Percentiles rank a stretch among this genome's conserved stretches.
phyloP scores from a whole-genome alignment of 2,888 invertebrate genomes.

The Brachycybe producta region DNA sequence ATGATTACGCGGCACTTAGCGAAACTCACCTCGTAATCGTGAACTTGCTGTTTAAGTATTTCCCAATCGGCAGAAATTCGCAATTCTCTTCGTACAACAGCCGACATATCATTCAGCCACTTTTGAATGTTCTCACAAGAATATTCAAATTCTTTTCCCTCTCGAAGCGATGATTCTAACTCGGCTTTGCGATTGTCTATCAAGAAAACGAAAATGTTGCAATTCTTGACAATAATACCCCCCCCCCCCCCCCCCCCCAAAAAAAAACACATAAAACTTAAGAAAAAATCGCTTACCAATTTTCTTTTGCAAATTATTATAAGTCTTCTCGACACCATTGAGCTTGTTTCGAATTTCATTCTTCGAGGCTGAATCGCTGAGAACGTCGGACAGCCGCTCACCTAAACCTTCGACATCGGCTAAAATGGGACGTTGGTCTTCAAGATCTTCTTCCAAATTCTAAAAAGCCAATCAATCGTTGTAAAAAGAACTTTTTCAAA shows the following conservation, averaged over 20 bases:
- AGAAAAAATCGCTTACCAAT: slow-evolving; percentile 51
- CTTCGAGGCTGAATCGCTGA: slow-evolving; percentile 78
- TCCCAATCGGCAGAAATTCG: slow-evolving; percentile 74
- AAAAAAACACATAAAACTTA: no score
- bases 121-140: slow-evolving; percentile 76
- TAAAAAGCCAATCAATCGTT: slow-evolving; percentile 16
- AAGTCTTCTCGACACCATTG: slow-evolving; percentile 70
- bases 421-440: slow-evolving; percentile 72
- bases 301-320: slow-evolving; percentile 76
- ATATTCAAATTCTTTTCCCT: slow-evolving; percentile 79
- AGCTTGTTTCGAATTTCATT: slow-evolving; percentile 83
- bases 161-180: slow-evolving; percentile 66
- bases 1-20: no score
- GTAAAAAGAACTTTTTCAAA: no score
- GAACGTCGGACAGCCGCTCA: slow-evolving; percentile 64
- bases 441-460: slow-evolving; percentile 72
- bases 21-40: slow-evolving; percentile 54
- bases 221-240: no score
- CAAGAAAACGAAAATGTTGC: background rate
- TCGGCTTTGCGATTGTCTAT: slow-evolving; percentile 53
- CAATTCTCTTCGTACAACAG: slow-evolving; percentile 58
- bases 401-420: slow-evolving; percentile 84
- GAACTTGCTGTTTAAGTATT: slow-evolving; percentile 70
- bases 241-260: no score
- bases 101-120: slow-evolving; percentile 72